These are phyloP conservation scores for Chaetophractus vellerosus DNA, from an alignment of 2,797 vertebrate genomes.

Conservation along the genomic window DNA sequence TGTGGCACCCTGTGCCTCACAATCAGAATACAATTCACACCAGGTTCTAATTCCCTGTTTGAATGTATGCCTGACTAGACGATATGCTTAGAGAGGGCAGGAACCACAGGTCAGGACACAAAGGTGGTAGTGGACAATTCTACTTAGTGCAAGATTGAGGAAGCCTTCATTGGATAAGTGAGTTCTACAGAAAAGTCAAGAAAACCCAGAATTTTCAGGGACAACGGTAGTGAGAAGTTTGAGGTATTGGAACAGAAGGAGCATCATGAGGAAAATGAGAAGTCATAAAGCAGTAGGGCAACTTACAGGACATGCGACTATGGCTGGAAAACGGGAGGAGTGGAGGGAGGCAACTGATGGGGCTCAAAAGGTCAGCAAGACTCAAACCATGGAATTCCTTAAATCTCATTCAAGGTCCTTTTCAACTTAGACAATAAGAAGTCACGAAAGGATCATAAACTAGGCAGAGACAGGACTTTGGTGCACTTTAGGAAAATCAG, in stretches of 20 bases:
- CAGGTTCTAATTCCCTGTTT: neutral
- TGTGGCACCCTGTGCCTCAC: neutral
- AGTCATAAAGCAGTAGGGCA: neutral
- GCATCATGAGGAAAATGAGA: neutral
- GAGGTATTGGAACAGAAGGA: neutral
- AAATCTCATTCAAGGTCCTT: neutral
- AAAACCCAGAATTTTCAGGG: neutral
- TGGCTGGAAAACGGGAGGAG: neutral
- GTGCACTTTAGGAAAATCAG: neutral
- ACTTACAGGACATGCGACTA: neutral
- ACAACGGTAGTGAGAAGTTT: too few species aligned
- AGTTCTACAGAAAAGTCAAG: slow-evolving; percentile 9
- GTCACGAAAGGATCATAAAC: neutral
- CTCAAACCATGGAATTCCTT: neutral
- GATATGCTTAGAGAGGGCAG: neutral
- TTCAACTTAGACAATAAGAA: neutral
- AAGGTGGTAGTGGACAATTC: neutral
- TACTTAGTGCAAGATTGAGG: neutral
- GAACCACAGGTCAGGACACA: neutral
- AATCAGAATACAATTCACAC: neutral
- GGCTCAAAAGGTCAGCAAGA: neutral
- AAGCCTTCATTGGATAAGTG: neutral
- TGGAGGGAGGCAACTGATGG: neutral
- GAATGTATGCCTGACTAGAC: neutral
- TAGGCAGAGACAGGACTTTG: neutral